phyloP scores from a whole-genome alignment of 2,888 invertebrate genomes.

The Noctua janthe region DNA sequence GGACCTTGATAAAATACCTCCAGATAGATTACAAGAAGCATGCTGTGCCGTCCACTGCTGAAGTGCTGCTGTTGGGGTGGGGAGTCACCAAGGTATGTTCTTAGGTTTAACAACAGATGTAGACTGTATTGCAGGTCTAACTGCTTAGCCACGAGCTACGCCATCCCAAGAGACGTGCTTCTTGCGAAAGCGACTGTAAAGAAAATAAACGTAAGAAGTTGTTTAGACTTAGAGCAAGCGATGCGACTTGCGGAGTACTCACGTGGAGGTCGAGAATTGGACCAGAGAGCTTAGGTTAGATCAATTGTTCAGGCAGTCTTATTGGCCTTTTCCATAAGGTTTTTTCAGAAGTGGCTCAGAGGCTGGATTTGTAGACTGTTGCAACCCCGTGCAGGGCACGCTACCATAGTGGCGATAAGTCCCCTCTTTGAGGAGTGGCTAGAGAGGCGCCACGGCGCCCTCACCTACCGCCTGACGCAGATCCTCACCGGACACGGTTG shows the following conservation, averaged over 20 bases:
- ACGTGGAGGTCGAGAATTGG: not conserved
- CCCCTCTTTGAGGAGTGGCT: too few relatives aligned
- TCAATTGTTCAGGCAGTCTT: not conserved
- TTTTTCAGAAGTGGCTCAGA: not conserved
- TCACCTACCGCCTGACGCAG: too few relatives aligned
- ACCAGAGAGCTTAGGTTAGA: not conserved
- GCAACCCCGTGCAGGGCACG: too few relatives aligned
- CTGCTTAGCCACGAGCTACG: not conserved
- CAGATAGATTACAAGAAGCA: slow-evolving; percentile 71
- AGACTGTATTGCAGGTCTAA: not conserved
- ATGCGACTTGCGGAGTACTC: not conserved
- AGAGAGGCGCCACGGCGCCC: too few relatives aligned
- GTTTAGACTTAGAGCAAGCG: not conserved
- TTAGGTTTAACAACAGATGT: not conserved
- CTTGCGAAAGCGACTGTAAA: not conserved
- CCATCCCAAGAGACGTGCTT: not conserved
- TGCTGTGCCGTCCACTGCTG: slow-evolving; percentile 75
- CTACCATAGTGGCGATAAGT: too few relatives aligned
- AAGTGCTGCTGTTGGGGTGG: slow-evolving; percentile 84
- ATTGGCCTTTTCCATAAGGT: not conserved
- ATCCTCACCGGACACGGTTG: too few relatives aligned
- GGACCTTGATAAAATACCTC: slow-evolving; percentile 80
- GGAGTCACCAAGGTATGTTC: slow-evolving; percentile 84
- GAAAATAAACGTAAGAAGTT: not conserved
- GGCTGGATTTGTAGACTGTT: not conserved